Evolutionary conservation across 2,888 invertebrate species (phyloP), one percentile per base, ranked within the genome.

Genomic region (Aphidius colemani): DNA sequence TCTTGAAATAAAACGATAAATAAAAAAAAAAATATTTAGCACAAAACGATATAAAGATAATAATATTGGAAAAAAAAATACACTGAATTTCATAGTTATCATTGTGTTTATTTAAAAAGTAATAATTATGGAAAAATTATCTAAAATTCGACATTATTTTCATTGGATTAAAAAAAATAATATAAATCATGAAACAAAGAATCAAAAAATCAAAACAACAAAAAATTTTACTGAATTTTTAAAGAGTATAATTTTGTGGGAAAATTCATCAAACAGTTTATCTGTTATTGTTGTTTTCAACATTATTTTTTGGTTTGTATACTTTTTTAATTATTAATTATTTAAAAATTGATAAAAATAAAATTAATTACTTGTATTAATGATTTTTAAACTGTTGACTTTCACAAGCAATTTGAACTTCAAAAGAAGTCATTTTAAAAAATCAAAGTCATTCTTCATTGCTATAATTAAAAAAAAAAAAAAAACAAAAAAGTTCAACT

Each of bases 211-310:
- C n/a, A 64, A 70, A 40, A 48, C 63, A 6, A 65, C 69, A n/a
- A 66, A 65, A 55, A 75, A 69, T 56, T 65, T 78, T 44, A 67
- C 75, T 11, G 69, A 59, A 11, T 69, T 76, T 57, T 62, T 79
- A 64, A 76, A 78, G 71, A 77, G 76, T 64, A 75, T 78, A 51
- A 65, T 80, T 7, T 69, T 80, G 30, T 79, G 79, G 80, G 78
- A 80, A 62, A 77, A 78, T 65, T 72, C 76, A 53, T 70, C 75
- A 67, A 75, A 78, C 72, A 80, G 78, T 69, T 72, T 78, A 68
- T 74, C 75, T 66, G 74, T 78, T 61, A 71, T 80, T 50, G 66
- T 80, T 61, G 70, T 76, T 58, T 80, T 81, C 74, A 78, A 76
- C 67, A 70, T 78, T 67, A 65, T 78, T 53, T 79, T 78, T 71